Evolutionary conservation across 2,797 vertebrate genomes (phyloP).

Genomic region (Morus bassanus): DNA sequence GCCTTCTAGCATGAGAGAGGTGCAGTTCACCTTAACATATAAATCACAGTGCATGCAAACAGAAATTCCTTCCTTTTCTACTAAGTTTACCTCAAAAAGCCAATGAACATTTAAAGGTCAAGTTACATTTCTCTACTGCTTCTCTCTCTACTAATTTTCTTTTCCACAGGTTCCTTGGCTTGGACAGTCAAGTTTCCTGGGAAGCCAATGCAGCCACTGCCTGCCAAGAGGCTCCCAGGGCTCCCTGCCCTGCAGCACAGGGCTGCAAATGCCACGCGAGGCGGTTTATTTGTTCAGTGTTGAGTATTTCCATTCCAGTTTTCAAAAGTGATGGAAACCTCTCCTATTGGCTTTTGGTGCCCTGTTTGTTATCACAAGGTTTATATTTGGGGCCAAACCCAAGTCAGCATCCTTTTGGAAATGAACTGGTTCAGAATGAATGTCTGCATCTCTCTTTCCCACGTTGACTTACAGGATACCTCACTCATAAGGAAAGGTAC

Average conservation of each 20-base stretch:
- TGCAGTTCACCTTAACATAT: neutral
- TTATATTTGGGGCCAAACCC: neutral
- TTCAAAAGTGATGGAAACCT: neutral
- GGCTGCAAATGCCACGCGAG: neutral
- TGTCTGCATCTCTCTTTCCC: neutral
- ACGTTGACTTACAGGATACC: accelerated
- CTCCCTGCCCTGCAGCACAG: accelerated
- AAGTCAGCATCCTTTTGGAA: neutral
- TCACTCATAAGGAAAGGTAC: neutral
- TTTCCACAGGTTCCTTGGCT: neutral
- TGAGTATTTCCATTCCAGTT: neutral
- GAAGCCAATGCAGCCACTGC: accelerated
- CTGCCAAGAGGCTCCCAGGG: neutral
- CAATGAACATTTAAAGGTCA: neutral
- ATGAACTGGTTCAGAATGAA: neutral
- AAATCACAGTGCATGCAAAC: neutral
- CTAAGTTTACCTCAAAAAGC: neutral
- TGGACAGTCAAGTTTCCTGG: neutral
- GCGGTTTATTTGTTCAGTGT: accelerated
- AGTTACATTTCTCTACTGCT: neutral
- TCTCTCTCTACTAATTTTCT: neutral
- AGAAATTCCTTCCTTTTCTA: neutral
- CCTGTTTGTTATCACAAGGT: neutral
- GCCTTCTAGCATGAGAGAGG: neutral
- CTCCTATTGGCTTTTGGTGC: neutral